A percentile compares a stretch with the other conserved stretches of the same genome.
Evolutionary conservation across 2,113 vertebrate species (phyloP).

Genomic region (Leptosomus discolor): DNA sequence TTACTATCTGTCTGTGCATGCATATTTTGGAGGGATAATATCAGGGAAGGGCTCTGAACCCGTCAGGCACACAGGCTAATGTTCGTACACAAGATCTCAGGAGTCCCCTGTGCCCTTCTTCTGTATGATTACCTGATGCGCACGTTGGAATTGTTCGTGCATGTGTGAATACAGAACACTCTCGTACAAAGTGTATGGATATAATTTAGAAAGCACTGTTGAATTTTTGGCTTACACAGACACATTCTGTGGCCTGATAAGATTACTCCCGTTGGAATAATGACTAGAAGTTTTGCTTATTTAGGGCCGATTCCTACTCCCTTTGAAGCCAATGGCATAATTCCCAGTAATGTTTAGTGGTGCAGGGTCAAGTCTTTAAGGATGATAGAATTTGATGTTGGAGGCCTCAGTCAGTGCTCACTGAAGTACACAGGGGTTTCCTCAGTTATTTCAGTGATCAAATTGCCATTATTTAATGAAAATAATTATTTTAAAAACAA

Average conservation of each 20-base stretch:
- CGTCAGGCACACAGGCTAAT: neutral
- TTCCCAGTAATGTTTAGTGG: conserved; percentile 54
- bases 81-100: neutral
- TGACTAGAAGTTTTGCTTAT: conserved; percentile 50
- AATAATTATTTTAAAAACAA: neutral
- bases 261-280: conserved; percentile 39
- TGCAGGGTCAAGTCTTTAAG: conserved; percentile 44
- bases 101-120: neutral
- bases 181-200: neutral
- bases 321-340: conserved; percentile 59
- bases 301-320: conserved; percentile 55
- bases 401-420: neutral
- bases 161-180: neutral
- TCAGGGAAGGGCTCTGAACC: neutral
- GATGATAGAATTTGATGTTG: conserved; percentile 23
- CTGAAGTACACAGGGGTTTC: neutral
- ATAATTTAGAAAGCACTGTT: neutral
- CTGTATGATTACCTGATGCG: neutral
- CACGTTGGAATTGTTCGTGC: neutral
- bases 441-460: neutral
- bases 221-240: conserved; percentile 28
- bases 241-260: conserved; percentile 51
- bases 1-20: neutral
- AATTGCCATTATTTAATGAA: neutral
- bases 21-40: neutral